These are phyloP conservation scores for Archegozetes longisetosus DNA, from an alignment of 1,140 invertebrate species.

Conservation along the genomic window DNA sequence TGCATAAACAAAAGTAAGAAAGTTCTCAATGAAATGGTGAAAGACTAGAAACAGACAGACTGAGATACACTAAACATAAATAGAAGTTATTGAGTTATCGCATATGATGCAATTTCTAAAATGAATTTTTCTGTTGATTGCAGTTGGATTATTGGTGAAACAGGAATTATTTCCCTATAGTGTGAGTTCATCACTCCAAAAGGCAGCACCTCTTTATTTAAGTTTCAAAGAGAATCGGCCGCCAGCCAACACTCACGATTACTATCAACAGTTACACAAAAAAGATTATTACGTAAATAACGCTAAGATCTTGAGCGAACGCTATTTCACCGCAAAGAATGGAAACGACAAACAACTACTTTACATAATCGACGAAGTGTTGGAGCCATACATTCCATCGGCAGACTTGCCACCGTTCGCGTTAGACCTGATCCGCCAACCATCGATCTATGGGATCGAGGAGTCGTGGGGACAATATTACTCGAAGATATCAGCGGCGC, in stretches of 20 bases:
- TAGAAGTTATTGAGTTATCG: too few species aligned
- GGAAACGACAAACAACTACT: constrained; percentile 15
- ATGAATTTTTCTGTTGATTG: neutral
- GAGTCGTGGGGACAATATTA: constrained; percentile 31
- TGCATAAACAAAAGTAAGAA: too few species aligned
- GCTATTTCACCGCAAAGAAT: constrained; percentile 1
- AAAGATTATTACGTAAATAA: constrained; percentile 17
- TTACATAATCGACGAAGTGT: constrained; percentile 20
- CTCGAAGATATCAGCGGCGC: constrained; percentile 46
- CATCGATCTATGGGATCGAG: constrained; percentile 11
- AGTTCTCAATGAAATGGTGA: too few species aligned
- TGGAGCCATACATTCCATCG: constrained; percentile 16
- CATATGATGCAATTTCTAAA: neutral
- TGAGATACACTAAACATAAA: too few species aligned
- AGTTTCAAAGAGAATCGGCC: neutral
- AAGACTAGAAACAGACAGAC: too few species aligned
- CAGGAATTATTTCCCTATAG: neutral
- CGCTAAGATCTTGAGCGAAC: constrained; percentile 16
- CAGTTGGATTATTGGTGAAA: neutral
- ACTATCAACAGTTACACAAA: neutral
- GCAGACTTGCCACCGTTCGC: constrained; percentile 6
- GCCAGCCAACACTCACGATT: neutral
- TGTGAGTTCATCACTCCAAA: neutral
- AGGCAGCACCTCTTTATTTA: neutral
- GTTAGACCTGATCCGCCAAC: constrained; percentile 12